Percentiles rank a stretch among this genome's conserved stretches.
These are phyloP conservation scores for Noctua janthe DNA, from an alignment of 2,888 invertebrate genomes.

Conservation along the genomic window DNA sequence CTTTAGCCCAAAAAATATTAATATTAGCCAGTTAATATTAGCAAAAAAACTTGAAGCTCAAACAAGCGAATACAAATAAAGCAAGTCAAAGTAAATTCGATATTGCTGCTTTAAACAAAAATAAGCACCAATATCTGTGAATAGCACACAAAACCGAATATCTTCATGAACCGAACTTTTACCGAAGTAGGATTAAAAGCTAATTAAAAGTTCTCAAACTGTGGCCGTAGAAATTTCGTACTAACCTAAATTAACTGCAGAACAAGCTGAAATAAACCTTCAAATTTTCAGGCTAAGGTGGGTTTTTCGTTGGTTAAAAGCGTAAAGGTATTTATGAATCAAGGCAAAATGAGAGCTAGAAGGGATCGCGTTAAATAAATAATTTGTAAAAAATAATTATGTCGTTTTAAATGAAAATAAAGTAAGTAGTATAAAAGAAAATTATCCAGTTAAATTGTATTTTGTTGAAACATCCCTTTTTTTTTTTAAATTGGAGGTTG, in stretches of 20 bases:
- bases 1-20: too few species aligned
- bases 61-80: not conserved
- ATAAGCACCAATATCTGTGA: slow-evolving; percentile 15
- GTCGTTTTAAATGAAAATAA: slow-evolving; percentile 30
- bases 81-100: not conserved
- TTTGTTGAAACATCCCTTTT: slow-evolving; percentile 2
- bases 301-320: not conserved
- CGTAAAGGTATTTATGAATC: slow-evolving; percentile 27
- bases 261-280: slow-evolving; percentile 13
- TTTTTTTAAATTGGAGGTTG: not conserved
- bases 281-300: rapidly evolving
- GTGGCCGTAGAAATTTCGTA: slow-evolving; percentile 30
- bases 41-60: not conserved
- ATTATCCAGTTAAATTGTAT: slow-evolving; percentile 7
- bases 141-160: slow-evolving; percentile 9
- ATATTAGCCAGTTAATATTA: too few species aligned
- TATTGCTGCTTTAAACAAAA: slow-evolving; percentile 20
- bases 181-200: slow-evolving; percentile 60
- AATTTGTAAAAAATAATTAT: slow-evolving; percentile 38
- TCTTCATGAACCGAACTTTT: slow-evolving; percentile 46
- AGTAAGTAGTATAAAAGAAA: slow-evolving; percentile 19
- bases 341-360: slow-evolving; percentile 32
- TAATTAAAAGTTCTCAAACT: slow-evolving; percentile 65
- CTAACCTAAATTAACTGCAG: slow-evolving; percentile 23
- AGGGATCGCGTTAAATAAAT: slow-evolving; percentile 43